phyloP scores from a whole-genome alignment of 2,797 vertebrate species.

The Sebastes nivosus region DNA sequence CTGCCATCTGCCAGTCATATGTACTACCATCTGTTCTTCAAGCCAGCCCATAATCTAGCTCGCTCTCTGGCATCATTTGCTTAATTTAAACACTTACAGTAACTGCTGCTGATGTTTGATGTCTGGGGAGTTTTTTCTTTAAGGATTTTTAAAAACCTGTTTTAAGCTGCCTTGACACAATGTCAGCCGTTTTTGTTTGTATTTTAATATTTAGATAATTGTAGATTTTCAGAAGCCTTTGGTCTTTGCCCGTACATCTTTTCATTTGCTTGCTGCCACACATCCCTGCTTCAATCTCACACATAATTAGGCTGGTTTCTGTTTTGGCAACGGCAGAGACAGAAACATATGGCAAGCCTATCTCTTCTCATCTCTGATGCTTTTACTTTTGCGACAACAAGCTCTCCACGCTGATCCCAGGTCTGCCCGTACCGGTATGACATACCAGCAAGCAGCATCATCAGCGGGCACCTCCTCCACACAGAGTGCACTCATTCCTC shows the following conservation, averaged over 20 bases:
- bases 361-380: conserved; percentile 11
- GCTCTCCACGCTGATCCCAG: conserved; percentile 40
- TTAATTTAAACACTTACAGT: conserved; percentile 22
- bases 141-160: background rate
- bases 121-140: background rate
- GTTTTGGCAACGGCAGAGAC: background rate
- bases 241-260: background rate
- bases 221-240: background rate
- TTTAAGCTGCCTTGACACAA: background rate
- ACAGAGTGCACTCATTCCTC: conserved; percentile 55
- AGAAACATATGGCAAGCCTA: background rate
- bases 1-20: conserved; percentile 63
- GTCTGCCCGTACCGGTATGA: conserved; percentile 28
- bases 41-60: conserved; percentile 36
- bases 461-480: conserved; percentile 45
- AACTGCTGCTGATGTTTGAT: conserved; percentile 27
- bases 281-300: background rate
- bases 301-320: conserved; percentile 2
- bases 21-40: conserved; percentile 64
- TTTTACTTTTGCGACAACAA: conserved; percentile 1
- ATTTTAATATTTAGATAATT: background rate
- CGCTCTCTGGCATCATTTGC: conserved; percentile 1
- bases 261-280: background rate
- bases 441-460: conserved; percentile 13
- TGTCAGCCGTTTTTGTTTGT: background rate